Evolutionary conservation across 1,140 invertebrate genomes (phyloP).

Genomic region (Brachionus asplanchnoidis): DNA sequence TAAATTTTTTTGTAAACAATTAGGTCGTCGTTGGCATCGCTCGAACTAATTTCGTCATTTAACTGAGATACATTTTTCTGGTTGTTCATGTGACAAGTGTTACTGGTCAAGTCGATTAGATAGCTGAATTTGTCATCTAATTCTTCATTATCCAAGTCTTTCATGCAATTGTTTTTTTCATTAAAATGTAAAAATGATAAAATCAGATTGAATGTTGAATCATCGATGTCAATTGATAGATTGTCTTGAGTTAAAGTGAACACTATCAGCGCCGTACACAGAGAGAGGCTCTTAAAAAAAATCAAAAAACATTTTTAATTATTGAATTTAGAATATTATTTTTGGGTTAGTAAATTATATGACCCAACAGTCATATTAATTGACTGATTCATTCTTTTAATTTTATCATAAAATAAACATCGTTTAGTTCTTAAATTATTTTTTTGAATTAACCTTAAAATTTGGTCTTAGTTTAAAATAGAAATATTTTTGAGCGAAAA

Average conservation of each 20-base stretch:
- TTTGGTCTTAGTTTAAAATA: no score
- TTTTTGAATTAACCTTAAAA: no score
- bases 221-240: neutral
- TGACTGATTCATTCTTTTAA: no score
- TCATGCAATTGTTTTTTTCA: neutral
- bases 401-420: no score
- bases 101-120: neutral
- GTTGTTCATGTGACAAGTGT: neutral
- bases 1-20: conserved; percentile 17
- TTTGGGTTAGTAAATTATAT: no score
- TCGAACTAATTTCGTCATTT: neutral
- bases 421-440: no score
- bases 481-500: no score
- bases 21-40: neutral
- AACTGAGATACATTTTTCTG: neutral
- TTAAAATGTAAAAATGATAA: neutral
- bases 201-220: neutral
- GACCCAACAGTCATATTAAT: no score
- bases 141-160: neutral
- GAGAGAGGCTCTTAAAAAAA: neutral
- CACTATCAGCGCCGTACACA: conserved; percentile 21
- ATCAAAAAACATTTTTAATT: neutral
- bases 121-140: neutral
- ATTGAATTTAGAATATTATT: neutral
- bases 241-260: conserved; percentile 34